These are phyloP conservation scores for Megaleporinus macrocephalus DNA, from an alignment of 2,113 vertebrate species.

Conservation along the genomic window DNA sequence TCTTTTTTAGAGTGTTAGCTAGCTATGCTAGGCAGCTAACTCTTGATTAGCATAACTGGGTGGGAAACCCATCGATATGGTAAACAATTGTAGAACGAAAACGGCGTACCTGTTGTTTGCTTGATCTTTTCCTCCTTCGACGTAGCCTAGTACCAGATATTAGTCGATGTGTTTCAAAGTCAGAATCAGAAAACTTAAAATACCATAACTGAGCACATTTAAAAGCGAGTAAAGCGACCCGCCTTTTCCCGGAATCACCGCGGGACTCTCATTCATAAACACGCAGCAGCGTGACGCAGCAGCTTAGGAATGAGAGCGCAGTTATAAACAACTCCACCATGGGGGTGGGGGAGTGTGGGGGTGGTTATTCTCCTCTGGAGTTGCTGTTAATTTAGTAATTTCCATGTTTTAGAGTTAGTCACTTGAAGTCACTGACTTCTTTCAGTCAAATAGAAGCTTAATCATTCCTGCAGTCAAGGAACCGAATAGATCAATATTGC, in stretches of 20 bases:
- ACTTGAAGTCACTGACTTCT: no score
- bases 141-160: constrained; percentile 36
- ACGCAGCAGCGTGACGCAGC: constrained; percentile 33
- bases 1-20: constrained; percentile 41
- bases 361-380: no score
- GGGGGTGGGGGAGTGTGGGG: no score
- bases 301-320: not conserved
- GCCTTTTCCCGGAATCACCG: constrained; percentile 86
- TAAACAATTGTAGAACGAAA: constrained; percentile 65
- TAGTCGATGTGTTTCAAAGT: not conserved
- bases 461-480: no score
- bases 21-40: constrained; percentile 55
- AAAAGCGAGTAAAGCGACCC: constrained; percentile 78
- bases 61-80: constrained; percentile 39
- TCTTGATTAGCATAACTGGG: constrained; percentile 17
- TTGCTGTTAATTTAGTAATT: no score
- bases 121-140: constrained; percentile 57
- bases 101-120: constrained; percentile 66
- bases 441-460: no score
- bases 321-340: not conserved
- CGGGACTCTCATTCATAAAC: constrained; percentile 85
- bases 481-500: no score
- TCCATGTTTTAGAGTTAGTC: no score
- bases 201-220: not conserved
- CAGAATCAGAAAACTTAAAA: not conserved